Conservation (phyloP, 1,140 invertebrate genomes). For the Drosophila cardini region DNA sequence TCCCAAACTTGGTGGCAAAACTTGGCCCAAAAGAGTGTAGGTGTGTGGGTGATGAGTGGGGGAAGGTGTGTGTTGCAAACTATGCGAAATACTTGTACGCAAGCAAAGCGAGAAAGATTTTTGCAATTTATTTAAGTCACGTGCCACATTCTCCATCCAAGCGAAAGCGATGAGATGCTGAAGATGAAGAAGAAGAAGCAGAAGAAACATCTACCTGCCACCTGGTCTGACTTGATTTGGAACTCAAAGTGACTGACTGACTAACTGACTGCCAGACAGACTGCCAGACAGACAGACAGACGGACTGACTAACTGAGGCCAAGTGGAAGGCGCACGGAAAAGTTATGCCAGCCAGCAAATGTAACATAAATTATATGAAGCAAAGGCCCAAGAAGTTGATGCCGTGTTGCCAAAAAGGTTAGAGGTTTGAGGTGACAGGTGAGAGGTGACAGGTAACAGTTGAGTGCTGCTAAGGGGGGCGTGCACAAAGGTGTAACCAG, state of each 20-base stretch:
- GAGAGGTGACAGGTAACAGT: neutral
- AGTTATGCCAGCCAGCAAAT: slow-evolving; percentile 80
- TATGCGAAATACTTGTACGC: slow-evolving; percentile 72
- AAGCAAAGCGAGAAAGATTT: slow-evolving; percentile 77
- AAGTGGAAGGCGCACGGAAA: slow-evolving; percentile 42
- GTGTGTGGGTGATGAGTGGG: neutral
- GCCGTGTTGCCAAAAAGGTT: slow-evolving; percentile 37
- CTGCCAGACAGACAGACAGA: slow-evolving; percentile 21
- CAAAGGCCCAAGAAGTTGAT: slow-evolving; percentile 70
- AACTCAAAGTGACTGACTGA: slow-evolving; percentile 77
- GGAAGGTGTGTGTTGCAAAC: slow-evolving; percentile 37
- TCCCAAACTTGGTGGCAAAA: slow-evolving; percentile 21
- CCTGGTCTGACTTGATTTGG: slow-evolving; percentile 70
- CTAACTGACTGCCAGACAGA: slow-evolving; percentile 59
- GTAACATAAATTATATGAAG: slow-evolving; percentile 82
- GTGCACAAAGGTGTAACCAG: neutral
- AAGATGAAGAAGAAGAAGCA: neutral
- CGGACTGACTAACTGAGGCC: slow-evolving; percentile 1
- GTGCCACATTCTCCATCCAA: slow-evolving; percentile 69
- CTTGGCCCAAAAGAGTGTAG: neutral
- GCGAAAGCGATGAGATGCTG: slow-evolving; percentile 22
- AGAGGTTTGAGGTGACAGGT: slow-evolving; percentile 11
- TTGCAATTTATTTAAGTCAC: slow-evolving; percentile 82
- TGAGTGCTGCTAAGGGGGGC: slow-evolving; percentile 7
- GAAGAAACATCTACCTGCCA: slow-evolving; percentile 29